phyloP scores from a whole-genome alignment of 2,797 vertebrate species.

The Cirrhinus mrigala region DNA sequence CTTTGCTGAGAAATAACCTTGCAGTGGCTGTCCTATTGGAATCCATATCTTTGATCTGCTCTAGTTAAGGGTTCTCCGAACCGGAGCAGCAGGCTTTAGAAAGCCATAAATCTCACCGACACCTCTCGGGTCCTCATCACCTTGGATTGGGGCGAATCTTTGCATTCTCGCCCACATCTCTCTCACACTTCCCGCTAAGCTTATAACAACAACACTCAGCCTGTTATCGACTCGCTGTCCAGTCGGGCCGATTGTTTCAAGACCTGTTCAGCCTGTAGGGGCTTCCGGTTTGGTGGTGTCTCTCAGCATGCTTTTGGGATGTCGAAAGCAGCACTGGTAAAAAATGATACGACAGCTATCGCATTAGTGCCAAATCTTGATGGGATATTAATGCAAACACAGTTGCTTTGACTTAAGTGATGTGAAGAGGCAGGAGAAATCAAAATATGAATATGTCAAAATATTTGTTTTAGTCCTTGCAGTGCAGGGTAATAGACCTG shows the following conservation, averaged over 20 bases:
- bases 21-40: conserved; percentile 58
- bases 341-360: background rate
- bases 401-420: background rate
- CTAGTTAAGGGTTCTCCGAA: conserved; percentile 57
- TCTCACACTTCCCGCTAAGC: conserved; percentile 66
- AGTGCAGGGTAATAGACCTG: background rate
- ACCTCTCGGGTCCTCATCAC: conserved; percentile 67
- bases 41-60: conserved; percentile 63
- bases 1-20: conserved; percentile 60
- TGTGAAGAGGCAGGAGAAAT: background rate
- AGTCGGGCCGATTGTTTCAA: conserved; percentile 64
- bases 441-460: background rate
- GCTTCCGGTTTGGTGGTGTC: conserved; percentile 51
- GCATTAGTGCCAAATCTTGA: background rate
- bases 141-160: conserved; percentile 61
- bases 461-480: background rate
- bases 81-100: conserved; percentile 51
- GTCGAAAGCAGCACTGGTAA: background rate
- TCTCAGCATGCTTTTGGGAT: background rate
- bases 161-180: conserved; percentile 58
- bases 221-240: conserved; percentile 76
- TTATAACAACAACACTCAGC: conserved; percentile 72
- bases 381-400: background rate
- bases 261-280: conserved; percentile 63
- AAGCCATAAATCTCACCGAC: conserved; percentile 65